Evolutionary conservation across 1,140 invertebrate species (phyloP).

Genomic region (Caenorhabditis brenneri): DNA sequence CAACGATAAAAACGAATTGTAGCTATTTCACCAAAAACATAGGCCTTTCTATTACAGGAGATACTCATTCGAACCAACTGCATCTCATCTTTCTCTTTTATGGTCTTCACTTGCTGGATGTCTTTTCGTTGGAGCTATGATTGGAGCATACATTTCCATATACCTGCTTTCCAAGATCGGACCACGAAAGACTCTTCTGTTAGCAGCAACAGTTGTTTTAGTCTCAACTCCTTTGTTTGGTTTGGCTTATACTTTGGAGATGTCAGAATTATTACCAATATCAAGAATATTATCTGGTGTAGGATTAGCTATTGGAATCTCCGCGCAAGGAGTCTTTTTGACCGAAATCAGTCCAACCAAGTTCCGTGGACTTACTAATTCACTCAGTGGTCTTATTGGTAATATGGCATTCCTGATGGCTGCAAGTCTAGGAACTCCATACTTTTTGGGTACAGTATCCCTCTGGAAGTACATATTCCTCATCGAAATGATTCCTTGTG

Average conservation of each 20-base stretch:
- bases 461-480: slow-evolving; percentile 48
- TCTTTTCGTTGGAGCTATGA: slow-evolving; percentile 49
- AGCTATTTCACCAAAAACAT: no score
- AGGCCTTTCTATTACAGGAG: slow-evolving; percentile 4
- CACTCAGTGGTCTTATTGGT: slow-evolving; percentile 48
- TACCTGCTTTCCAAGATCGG: slow-evolving; percentile 39
- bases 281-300: slow-evolving; percentile 49
- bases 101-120: slow-evolving; percentile 49
- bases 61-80: not conserved
- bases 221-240: slow-evolving; percentile 10
- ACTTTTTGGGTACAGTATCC: slow-evolving; percentile 44
- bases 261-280: slow-evolving; percentile 41
- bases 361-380: slow-evolving; percentile 42
- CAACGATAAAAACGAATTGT: no score
- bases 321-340: slow-evolving; percentile 48
- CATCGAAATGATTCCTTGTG: slow-evolving; percentile 18
- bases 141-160: slow-evolving; percentile 40
- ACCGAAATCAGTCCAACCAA: slow-evolving; percentile 49
- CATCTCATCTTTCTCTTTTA: not conserved
- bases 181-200: slow-evolving; percentile 25
- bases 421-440: slow-evolving; percentile 45
- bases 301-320: slow-evolving; percentile 53
- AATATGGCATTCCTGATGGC: slow-evolving; percentile 55
- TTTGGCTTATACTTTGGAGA: not conserved
- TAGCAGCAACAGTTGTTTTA: slow-evolving; percentile 24